These are phyloP conservation scores for Platycercus adscitus DNA, from an alignment of 2,113 vertebrate genomes.

Conservation along the genomic window DNA sequence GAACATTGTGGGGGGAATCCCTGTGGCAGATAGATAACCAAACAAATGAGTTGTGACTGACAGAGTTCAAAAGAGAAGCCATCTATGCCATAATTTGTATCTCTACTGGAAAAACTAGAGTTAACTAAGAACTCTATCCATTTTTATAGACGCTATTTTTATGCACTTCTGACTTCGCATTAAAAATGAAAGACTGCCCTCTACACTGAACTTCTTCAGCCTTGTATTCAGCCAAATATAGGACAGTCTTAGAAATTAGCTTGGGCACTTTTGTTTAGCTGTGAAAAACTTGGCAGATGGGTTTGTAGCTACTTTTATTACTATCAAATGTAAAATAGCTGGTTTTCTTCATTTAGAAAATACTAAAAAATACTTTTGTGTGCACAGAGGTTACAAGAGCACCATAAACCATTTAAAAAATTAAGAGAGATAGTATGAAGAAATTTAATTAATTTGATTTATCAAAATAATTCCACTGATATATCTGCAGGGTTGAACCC, in stretches of 20 bases:
- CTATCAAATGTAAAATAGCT: neutral
- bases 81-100: neutral
- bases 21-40: neutral
- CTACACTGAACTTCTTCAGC: neutral
- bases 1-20: neutral
- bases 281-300: neutral
- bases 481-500: neutral
- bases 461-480: neutral
- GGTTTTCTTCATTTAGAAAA: neutral
- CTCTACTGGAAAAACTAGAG: neutral
- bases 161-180: neutral
- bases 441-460: neutral
- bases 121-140: neutral
- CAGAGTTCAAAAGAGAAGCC: neutral
- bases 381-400: neutral
- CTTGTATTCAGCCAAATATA: neutral
- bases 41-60: neutral
- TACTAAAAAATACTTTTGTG: neutral
- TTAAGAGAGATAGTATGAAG: neutral
- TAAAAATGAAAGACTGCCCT: constrained; percentile 47
- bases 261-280: neutral
- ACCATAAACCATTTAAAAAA: neutral
- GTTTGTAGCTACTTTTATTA: neutral
- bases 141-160: neutral
- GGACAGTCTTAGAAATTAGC: neutral